Conservation (phyloP, 1,140 invertebrate genomes). For the Metopolophium dirhodum region DNA sequence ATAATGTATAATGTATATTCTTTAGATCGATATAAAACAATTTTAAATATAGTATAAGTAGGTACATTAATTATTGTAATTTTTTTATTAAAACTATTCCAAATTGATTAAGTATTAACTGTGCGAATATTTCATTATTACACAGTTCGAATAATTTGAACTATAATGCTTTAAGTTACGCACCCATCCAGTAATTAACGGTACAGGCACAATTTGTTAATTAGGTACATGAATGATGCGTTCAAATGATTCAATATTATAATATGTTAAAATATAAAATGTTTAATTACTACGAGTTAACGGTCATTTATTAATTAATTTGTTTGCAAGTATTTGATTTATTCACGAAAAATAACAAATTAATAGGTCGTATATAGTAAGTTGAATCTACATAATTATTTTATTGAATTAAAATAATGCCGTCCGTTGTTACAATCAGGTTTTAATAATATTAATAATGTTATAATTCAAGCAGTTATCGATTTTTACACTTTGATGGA, state of each 20-base stretch:
- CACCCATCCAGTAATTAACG: neutral
- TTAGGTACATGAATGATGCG: neutral
- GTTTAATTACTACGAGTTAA: neutral
- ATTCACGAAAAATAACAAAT: neutral
- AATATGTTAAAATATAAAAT: neutral
- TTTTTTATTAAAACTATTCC: neutral
- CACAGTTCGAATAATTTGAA: neutral
- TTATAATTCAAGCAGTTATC: neutral
- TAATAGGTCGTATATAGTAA: neutral
- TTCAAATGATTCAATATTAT: neutral
- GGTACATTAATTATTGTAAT: neutral
- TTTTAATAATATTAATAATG: neutral
- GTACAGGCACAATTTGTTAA: neutral
- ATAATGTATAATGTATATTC: neutral
- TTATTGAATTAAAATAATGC: neutral
- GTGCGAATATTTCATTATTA: neutral
- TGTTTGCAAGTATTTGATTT: neutral
- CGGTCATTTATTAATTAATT: neutral
- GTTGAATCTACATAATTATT: neutral
- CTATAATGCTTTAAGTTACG: neutral
- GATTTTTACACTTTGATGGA: slow-evolving; percentile 9
- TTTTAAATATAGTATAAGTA: neutral
- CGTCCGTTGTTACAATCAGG: neutral
- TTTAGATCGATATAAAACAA: neutral
- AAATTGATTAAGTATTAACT: neutral